Percentiles rank a stretch among this genome's conserved stretches.
These are phyloP conservation scores for Drosophila nigricruria DNA, from an alignment of 2,888 invertebrate species.

Conservation along the genomic window DNA sequence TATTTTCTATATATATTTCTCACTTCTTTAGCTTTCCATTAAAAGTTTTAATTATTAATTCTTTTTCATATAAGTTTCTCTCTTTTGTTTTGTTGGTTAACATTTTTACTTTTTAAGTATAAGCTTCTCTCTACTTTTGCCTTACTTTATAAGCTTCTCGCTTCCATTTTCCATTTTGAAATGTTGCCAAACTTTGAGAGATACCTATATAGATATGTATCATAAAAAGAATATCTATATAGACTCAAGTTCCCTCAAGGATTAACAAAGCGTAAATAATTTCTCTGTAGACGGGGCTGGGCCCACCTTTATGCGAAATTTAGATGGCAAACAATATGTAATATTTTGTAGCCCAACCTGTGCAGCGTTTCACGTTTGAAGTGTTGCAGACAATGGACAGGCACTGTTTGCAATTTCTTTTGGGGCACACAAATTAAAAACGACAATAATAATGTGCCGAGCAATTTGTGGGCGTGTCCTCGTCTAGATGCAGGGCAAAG, in stretches of 20 bases:
- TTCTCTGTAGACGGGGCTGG: not conserved
- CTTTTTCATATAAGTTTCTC: not conserved
- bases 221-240: not conserved
- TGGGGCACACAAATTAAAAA: conserved; percentile 74
- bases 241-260: not conserved
- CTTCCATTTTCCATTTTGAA: not conserved
- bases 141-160: not conserved
- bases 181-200: not conserved
- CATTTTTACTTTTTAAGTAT: not conserved
- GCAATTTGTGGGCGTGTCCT: conserved; percentile 69
- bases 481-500: conserved; percentile 18
- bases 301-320: conserved; percentile 11
- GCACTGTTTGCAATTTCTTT: conserved; percentile 61
- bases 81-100: not conserved
- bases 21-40: not conserved
- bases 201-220: not conserved
- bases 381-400: conserved; percentile 68
- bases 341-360: conserved; percentile 23
- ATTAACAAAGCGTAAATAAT: conserved; percentile 7
- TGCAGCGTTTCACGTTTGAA: conserved; percentile 64
- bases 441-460: conserved; percentile 75
- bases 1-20: not conserved
- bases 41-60: conserved; percentile 4
- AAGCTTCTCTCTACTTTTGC: not conserved
- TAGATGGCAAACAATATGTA: conserved; percentile 29